Conservation (phyloP, 2,888 invertebrate genomes). For the Schizaphis graminum region DNA sequence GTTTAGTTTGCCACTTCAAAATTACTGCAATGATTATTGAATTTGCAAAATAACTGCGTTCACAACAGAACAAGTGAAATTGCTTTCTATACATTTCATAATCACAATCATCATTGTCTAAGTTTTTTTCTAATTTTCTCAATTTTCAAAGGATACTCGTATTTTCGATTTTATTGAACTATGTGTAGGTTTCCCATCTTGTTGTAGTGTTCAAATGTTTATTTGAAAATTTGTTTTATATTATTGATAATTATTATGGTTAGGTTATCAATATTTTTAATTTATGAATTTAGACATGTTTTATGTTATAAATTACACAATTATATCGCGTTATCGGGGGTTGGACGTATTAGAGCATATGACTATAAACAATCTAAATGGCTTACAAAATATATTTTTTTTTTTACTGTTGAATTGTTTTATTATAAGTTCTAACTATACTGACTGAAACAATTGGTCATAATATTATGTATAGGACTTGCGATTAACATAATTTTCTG, state of each 20-base stretch:
- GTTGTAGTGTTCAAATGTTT: neutral
- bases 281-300: neutral
- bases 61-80: neutral
- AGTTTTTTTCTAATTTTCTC: neutral
- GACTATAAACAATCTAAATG: neutral
- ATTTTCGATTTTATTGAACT: neutral
- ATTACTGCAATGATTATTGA: neutral
- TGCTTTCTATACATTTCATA: neutral
- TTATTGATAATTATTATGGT: neutral
- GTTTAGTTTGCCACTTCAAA: neutral
- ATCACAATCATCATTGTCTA: neutral
- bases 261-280: slow-evolving; percentile 1
- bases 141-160: neutral
- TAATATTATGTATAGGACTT: neutral
- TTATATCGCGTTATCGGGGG: neutral
- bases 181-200: neutral
- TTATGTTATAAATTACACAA: neutral
- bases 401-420: neutral
- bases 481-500: neutral
- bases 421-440: neutral
- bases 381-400: neutral
- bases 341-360: neutral
- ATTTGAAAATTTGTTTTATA: neutral
- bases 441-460: neutral
- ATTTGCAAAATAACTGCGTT: neutral